Evolutionary conservation across 37 sponge, comb jelly and placozoan genomes (phyloP).

Genomic region (Ephydatia muelleri): DNA sequence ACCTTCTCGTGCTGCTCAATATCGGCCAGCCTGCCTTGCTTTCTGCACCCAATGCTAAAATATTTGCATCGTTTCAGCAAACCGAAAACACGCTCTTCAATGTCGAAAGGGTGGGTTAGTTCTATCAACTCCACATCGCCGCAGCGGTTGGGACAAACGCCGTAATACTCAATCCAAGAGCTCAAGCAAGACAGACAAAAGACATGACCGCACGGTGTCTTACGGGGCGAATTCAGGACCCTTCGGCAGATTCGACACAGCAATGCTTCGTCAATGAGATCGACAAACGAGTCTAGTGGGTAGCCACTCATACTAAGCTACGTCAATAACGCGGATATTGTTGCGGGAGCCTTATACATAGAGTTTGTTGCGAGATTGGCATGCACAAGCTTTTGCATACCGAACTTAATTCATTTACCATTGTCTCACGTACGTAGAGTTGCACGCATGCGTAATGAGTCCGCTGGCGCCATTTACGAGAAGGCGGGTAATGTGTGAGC

Average conservation of each 20-base stretch:
- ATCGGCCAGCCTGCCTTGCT: constrained; percentile 43
- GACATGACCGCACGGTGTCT: constrained; percentile 68
- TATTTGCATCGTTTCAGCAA: constrained; percentile 53
- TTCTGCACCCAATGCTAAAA: constrained; percentile 47
- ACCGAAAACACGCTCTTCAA: constrained; percentile 61
- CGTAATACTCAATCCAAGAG: constrained; percentile 52
- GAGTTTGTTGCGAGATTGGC: background rate
- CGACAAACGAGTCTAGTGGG: constrained; percentile 61
- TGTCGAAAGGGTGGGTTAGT: constrained; percentile 5
- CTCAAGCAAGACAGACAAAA: constrained; percentile 59
- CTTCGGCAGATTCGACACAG: constrained; percentile 69
- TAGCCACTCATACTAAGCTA: constrained; percentile 50
- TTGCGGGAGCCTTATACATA: background rate
- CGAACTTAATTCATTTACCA: background rate
- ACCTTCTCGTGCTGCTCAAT: constrained; percentile 56
- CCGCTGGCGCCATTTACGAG: background rate
- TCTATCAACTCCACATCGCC: constrained; percentile 47
- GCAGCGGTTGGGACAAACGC: constrained; percentile 67
- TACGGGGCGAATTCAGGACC: constrained; percentile 46
- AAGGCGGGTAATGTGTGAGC: background rate
- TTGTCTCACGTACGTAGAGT: background rate
- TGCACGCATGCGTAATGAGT: background rate
- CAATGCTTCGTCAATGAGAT: constrained; percentile 39
- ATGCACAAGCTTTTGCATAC: background rate
- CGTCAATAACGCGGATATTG: background rate